phyloP scores from a whole-genome alignment of 2,888 invertebrate genomes.

The Arenicola marina region DNA sequence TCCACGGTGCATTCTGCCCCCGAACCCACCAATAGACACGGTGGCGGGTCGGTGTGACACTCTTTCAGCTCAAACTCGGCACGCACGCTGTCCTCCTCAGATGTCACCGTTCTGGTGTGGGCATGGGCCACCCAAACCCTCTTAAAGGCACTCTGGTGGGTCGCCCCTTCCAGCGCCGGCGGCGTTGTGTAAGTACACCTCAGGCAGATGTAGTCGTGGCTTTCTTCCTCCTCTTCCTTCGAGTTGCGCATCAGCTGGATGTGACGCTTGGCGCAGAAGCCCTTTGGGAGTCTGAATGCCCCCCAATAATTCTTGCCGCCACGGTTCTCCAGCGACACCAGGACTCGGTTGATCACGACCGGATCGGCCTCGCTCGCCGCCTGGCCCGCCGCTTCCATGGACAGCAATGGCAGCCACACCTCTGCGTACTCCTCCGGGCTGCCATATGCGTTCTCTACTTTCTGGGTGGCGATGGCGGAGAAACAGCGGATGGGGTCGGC shows the following conservation, averaged over 20 bases:
- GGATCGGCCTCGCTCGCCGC: conserved; percentile 40
- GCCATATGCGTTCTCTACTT: conserved; percentile 27
- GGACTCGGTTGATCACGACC: conserved; percentile 43
- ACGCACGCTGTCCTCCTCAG: no score
- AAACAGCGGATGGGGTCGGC: conserved; percentile 40
- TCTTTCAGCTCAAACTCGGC: no score
- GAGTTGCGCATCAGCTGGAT: conserved; percentile 35
- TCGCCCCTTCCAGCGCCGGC: no score
- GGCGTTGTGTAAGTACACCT: conserved; percentile 38
- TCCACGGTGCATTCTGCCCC: no score
- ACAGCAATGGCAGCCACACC: conserved; percentile 44
- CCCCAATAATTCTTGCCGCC: conserved; percentile 17
- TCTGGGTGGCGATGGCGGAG: conserved; percentile 9
- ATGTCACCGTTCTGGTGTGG: no score
- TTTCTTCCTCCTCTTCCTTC: conserved; percentile 12
- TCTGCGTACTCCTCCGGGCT: conserved; percentile 42
- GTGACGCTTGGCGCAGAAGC: conserved; percentile 40
- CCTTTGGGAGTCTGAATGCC: conserved; percentile 34
- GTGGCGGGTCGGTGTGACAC: no score
- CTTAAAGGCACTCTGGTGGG: no score
- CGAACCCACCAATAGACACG: no score
- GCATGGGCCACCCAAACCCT: no score
- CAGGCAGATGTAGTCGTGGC: conserved; percentile 47
- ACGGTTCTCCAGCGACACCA: conserved; percentile 37
- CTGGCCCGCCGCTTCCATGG: conserved; percentile 43